phyloP scores from a whole-genome alignment of 2,888 invertebrate species.

The Plemyria rubiginata region DNA sequence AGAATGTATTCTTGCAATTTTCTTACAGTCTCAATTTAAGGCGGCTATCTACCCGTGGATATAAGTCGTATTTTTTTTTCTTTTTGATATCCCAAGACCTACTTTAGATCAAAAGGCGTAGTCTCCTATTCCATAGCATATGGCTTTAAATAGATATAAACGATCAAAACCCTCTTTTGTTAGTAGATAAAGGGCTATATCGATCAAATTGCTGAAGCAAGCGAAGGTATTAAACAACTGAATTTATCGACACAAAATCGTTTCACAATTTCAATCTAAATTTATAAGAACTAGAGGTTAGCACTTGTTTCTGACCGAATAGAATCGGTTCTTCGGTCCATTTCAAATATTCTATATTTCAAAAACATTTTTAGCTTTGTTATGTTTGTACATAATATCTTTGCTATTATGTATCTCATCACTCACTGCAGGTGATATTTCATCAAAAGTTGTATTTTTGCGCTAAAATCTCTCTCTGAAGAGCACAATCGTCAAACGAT shows the following conservation, averaged over 20 bases:
- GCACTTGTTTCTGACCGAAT: slow-evolving; percentile 6
- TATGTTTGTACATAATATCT: too few species aligned
- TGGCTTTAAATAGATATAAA: slow-evolving; percentile 12
- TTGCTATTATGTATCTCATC: too few species aligned
- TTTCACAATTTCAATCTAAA: slow-evolving; percentile 32
- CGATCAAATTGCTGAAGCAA: slow-evolving; percentile 29
- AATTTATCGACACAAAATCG: slow-evolving; percentile 37
- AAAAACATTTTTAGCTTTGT: too few species aligned
- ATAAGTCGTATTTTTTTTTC: too few species aligned
- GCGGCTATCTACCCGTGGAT: too few species aligned
- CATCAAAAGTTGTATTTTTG: too few species aligned
- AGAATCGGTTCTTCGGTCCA: not conserved
- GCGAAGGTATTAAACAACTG: slow-evolving; percentile 32
- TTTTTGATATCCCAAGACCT: not conserved
- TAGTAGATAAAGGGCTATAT: slow-evolving; percentile 23
- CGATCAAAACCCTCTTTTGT: slow-evolving; percentile 1
- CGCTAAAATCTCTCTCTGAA: too few species aligned
- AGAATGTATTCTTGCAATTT: too few species aligned
- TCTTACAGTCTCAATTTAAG: too few species aligned
- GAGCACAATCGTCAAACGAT: too few species aligned
- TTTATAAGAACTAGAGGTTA: slow-evolving; percentile 27
- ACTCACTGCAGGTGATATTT: too few species aligned
- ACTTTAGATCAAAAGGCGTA: not conserved
- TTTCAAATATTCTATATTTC: too few species aligned
- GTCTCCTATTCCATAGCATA: not conserved